Evolutionary conservation across 2,113 vertebrate genomes (phyloP).

Genomic region (Potamarius usumacintae): DNA sequence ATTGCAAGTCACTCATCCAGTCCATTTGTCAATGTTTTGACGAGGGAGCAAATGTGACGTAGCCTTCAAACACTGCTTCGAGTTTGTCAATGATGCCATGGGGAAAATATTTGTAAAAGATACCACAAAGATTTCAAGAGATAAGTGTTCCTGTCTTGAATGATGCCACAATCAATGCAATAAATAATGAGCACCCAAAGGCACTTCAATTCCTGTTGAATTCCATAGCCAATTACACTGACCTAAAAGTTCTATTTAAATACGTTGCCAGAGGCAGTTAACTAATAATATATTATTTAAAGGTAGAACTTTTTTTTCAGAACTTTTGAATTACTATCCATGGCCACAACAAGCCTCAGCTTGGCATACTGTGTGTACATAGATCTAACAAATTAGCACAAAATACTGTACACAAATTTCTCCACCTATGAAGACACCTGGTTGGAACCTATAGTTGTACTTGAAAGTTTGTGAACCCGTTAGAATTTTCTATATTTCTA

Average conservation of each 20-base stretch:
- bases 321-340: background rate
- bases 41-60: conserved; percentile 24
- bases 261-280: background rate
- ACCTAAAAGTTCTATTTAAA: background rate
- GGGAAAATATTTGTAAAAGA: conserved; percentile 38
- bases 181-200: conserved; percentile 13
- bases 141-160: conserved; percentile 24
- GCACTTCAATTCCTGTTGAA: background rate
- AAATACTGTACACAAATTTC: background rate
- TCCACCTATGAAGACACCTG: background rate
- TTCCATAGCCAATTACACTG: background rate
- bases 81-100: conserved; percentile 30
- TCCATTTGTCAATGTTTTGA: conserved; percentile 53
- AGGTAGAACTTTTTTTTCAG: background rate
- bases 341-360: background rate
- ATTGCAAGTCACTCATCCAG: conserved; percentile 20
- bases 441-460: background rate
- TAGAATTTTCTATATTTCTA: too few species aligned
- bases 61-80: conserved; percentile 20
- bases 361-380: background rate
- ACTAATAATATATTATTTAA: background rate
- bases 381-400: background rate
- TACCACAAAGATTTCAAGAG: conserved; percentile 9
- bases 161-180: conserved; percentile 17
- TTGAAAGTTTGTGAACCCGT: too few species aligned